Percentiles rank a stretch among this genome's conserved stretches.
These are phyloP conservation scores for Drosophila lowei DNA, from an alignment of 1,140 invertebrate genomes.

Conservation along the genomic window DNA sequence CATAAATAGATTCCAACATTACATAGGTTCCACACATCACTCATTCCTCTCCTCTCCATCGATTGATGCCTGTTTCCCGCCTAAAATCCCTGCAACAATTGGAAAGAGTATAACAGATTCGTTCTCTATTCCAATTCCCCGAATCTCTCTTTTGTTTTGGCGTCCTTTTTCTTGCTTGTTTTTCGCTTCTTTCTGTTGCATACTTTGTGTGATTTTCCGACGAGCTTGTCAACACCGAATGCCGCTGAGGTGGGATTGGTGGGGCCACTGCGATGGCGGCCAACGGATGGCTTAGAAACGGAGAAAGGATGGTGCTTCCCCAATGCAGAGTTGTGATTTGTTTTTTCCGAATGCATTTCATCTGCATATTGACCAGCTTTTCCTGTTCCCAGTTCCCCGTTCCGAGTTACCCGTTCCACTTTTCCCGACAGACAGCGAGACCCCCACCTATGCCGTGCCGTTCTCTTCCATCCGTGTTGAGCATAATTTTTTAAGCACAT, in stretches of 20 bases:
- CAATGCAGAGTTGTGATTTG: neutral
- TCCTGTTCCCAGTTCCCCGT: constrained; percentile 4
- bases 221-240: constrained; percentile 32
- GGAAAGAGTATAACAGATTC: constrained; percentile 8
- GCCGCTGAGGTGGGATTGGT: constrained; percentile 5
- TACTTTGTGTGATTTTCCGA: constrained; percentile 57
- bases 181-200: constrained; percentile 35
- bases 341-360: constrained; percentile 26
- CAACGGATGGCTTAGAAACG: neutral
- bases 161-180: constrained; percentile 6
- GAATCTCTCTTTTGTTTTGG: constrained; percentile 10
- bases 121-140: neutral
- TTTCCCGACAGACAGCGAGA: neutral
- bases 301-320: neutral
- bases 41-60: no score
- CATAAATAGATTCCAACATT: no score
- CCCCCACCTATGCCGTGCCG: neutral
- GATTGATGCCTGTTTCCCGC: no score
- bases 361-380: constrained; percentile 14
- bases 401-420: neutral
- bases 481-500: constrained; percentile 67
- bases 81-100: no score
- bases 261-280: neutral
- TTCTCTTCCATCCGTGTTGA: constrained; percentile 2
- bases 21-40: no score